Conservation (phyloP, 2,888 invertebrate species). For the Oxycera nigricornis region DNA sequence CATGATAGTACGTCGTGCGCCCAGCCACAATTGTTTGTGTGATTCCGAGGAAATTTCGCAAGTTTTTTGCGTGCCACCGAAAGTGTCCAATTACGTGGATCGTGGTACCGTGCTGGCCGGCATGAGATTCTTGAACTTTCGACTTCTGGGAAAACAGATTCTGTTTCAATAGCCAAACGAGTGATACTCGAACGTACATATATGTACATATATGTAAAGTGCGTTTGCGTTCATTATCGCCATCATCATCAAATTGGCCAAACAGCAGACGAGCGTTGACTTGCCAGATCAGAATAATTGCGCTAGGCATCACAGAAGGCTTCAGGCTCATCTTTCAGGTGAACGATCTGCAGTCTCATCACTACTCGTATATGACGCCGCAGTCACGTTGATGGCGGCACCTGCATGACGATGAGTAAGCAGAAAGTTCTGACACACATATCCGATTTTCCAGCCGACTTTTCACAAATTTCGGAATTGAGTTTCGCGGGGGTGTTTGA, state of each 20-base stretch:
- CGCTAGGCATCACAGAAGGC: background rate
- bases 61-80: background rate
- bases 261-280: background rate
- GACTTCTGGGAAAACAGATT: slow-evolving; percentile 1
- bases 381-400: background rate
- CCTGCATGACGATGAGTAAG: background rate
- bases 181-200: background rate
- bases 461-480: too few relatives aligned
- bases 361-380: background rate
- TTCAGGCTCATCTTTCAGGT: slow-evolving; percentile 10
- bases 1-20: background rate
- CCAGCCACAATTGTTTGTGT: background rate
- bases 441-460: background rate
- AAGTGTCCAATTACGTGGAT: background rate
- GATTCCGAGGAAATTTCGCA: background rate
- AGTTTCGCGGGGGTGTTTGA: too few relatives aligned
- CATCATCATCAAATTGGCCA: background rate
- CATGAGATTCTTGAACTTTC: background rate
- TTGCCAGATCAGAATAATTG: background rate
- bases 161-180: background rate
- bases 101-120: background rate
- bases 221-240: background rate
- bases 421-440: background rate
- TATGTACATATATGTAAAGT: background rate
- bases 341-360: slow-evolving; percentile 14